These are phyloP conservation scores for Apodemus speciosus DNA, from an alignment of 2,113 vertebrate genomes.

Conservation along the genomic window DNA sequence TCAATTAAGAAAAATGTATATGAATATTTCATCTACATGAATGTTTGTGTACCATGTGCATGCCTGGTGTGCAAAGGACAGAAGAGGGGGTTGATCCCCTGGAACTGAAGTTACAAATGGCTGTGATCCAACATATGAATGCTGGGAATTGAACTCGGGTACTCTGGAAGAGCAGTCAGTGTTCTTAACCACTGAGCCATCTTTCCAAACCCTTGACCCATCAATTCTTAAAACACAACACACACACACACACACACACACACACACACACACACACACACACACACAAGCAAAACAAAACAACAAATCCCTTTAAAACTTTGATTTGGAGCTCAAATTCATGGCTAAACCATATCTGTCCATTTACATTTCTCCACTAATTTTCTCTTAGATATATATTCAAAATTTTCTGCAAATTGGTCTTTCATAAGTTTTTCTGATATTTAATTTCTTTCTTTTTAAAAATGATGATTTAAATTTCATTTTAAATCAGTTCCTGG, in stretches of 20 bases:
- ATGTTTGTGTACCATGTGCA: neutral
- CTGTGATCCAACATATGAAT: neutral
- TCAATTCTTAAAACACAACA: neutral
- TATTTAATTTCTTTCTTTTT: slow-evolving; percentile 14
- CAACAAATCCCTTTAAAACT: neutral
- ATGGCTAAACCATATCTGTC: neutral
- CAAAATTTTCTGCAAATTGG: neutral
- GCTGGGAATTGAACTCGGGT: neutral
- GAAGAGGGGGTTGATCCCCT: no score
- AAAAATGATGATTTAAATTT: neutral
- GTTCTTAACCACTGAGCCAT: neutral
- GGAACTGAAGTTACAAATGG: neutral
- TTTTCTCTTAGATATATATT: slow-evolving; percentile 8
- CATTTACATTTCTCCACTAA: neutral
- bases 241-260: no score
- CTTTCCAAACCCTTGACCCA: neutral
- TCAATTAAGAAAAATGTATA: neutral
- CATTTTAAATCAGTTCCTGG: neutral
- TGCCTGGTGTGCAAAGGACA: neutral
- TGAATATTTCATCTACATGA: neutral
- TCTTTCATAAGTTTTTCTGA: neutral
- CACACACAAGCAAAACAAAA: neutral
- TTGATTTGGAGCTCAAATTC: neutral
- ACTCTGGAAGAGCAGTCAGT: neutral
- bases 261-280: no score